Base-by-base conservation (phyloP, 2,113 vertebrate species). In the Zapornia atra region DNA sequence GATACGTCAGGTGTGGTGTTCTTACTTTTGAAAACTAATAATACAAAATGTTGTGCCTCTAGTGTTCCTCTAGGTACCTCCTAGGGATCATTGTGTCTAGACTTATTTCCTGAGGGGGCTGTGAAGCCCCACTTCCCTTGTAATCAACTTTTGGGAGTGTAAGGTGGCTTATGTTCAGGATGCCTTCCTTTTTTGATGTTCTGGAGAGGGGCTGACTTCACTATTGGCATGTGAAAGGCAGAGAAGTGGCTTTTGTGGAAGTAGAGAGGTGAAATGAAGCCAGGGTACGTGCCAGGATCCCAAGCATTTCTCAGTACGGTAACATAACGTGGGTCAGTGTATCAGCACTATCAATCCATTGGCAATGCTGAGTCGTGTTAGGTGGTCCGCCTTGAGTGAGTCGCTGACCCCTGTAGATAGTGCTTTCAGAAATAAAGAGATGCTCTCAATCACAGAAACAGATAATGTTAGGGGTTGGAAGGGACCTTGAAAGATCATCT, bases 111-210 rank as follows among this genome's bases (percentile, higher is more conserved):
- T 3, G 0, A 5, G 21, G 13, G 3, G 6, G 29, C 72, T 77
- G 11, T n/a, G 46, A 26, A 76, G 46, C 26, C 15, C 16, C 2
- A 1, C 14, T 70, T 26, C 25, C 34, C 34, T 63, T 0, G 0
- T 33, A 50, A 36, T 38, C 15, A 60, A 8, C 50, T 72, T 75
- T 16, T 31, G 12, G 34, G 28, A 76, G 50, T 1, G 40, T 61
- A 40, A 10, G 0, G 0, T 31, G 34, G 26, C 59, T 65, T 97
- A 72, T 65, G 26, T 76, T 76, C 59, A 21, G 57, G 16, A 34
- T 71, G 2, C 44, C 40, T 82, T 75, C 26, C 24, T 63, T 80
- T 80, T 34, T 5, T 18, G 46, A 28, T 50, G 25, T 28, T 1
- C 34, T 54, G 33, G 36, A 83, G 50, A 54, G 15, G 17, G 28